Conservation (phyloP, 2,113 vertebrate species). For the Aepyceros melampus region DNA sequence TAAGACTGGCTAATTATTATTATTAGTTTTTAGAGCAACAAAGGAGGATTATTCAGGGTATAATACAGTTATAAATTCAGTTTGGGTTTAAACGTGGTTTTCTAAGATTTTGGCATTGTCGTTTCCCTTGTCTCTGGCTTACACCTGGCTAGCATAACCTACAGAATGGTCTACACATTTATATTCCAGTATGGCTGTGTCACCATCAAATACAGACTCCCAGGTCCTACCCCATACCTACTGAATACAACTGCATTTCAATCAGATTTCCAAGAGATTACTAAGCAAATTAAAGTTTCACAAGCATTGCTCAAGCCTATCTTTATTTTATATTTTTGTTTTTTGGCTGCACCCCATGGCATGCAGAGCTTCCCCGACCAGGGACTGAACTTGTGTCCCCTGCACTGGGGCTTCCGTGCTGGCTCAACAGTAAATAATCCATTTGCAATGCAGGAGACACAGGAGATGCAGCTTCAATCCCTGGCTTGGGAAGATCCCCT, state of each 20-base stretch:
- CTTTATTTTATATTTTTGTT: not conserved
- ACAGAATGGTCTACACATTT: not conserved
- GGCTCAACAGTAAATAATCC: not conserved
- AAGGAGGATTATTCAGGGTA: not conserved
- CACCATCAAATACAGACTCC: not conserved
- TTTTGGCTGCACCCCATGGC: not conserved
- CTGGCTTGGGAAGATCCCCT: not conserved
- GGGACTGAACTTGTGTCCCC: not conserved
- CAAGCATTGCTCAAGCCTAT: not conserved
- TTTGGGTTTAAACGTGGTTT: not conserved
- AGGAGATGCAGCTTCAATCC: not conserved
- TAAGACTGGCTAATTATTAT: not conserved
- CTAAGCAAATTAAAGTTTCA: too few species aligned
- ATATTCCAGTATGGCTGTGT: fast-evolving
- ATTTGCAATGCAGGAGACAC: not conserved
- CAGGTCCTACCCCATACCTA: too few species aligned
- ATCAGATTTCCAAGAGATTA: not conserved
- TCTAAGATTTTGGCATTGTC: not conserved
- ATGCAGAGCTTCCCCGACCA: not conserved
- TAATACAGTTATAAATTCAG: not conserved
- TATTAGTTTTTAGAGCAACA: not conserved
- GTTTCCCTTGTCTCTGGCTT: not conserved
- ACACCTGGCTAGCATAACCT: not conserved
- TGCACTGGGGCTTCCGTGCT: not conserved
- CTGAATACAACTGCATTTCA: not conserved